Evolutionary conservation across 2,888 invertebrate genomes (phyloP), one percentile per base, ranked within the genome.

Genomic region (Polyommatus iphigenia): DNA sequence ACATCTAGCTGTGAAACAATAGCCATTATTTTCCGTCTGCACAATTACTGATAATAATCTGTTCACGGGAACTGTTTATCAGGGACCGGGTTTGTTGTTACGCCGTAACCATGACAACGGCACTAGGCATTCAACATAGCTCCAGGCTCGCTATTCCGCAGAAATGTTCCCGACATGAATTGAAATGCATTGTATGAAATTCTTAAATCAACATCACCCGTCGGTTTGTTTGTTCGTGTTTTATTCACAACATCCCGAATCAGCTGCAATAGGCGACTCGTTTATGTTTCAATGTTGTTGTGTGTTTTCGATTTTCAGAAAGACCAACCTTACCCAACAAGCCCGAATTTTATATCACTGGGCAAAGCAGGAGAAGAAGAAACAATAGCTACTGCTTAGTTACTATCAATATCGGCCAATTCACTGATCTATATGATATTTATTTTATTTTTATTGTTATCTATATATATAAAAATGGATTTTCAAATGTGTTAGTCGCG

Each of bases 21-120:
- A 67, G 32, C 32, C 67, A 67, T 67, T 67, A 32, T 32, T 29
- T 67, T 29, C 67, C 67, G 67, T 7, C 29, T 29, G 15, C 15
- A 67, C 67, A 67, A 67, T 67, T 32, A 67, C 67, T 32, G 67
- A 67, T 67, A 67, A 32, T 29, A 32, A 67, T 67, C 67, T 67
- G 15, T 67, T 67, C 67, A 5, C 67, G 18, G 67, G 67, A 67
- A 67, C 67, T 32, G 67, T 67, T 67, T 67, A 29, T 67, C 67
- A 67, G 67, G 67, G 29, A 29, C 15, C 67, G 15, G 67, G 32
- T 32, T 67, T 67, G 67, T 67, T 67, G 67, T 15, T 67, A 29
- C 6, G 5, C 67, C 67, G 67, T 67, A 32, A 15, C 67, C 67
- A 32, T 32, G 67, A 24, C 29, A 29, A 67, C 59, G 10, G 20